Evolutionary conservation across 2,888 invertebrate species (phyloP).

Genomic region (Plagodis dolabraria): DNA sequence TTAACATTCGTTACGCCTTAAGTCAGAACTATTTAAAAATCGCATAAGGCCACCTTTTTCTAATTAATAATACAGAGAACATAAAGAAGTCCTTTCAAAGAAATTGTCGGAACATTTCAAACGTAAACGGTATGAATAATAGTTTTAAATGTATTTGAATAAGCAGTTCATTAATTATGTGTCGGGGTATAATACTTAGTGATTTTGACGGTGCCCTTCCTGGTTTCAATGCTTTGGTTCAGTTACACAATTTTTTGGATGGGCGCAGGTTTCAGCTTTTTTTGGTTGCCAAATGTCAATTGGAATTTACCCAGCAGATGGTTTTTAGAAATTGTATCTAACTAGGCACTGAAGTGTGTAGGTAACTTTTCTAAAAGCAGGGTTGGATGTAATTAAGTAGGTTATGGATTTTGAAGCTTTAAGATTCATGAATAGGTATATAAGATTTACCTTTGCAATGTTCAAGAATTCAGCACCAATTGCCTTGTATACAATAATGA

Average conservation of each 20-base stretch:
- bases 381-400: too few species aligned
- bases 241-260: slow-evolving; percentile 72
- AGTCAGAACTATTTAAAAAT: slow-evolving; percentile 58
- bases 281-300: slow-evolving; percentile 32
- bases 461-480: too few species aligned
- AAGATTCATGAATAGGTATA: too few species aligned
- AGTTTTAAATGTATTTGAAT: slow-evolving; percentile 85
- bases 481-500: too few species aligned
- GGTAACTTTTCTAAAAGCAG: too few species aligned
- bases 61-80: slow-evolving; percentile 65
- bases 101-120: slow-evolving; percentile 79
- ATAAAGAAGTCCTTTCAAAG: slow-evolving; percentile 73
- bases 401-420: too few species aligned
- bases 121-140: slow-evolving; percentile 84
- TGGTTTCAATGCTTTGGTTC: slow-evolving; percentile 74
- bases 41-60: slow-evolving; percentile 65
- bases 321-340: slow-evolving; percentile 33
- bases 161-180: slow-evolving; percentile 83
- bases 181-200: slow-evolving; percentile 73
- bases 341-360: background rate
- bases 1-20: slow-evolving; percentile 56
- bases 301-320: slow-evolving; percentile 23
- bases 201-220: slow-evolving; percentile 83
- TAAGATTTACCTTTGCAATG: too few species aligned
- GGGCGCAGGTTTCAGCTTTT: slow-evolving; percentile 44